Evolutionary conservation across 2,888 invertebrate genomes (phyloP), one percentile per base, ranked within the genome.

Genomic region (Acrocyrtus sp.): DNA sequence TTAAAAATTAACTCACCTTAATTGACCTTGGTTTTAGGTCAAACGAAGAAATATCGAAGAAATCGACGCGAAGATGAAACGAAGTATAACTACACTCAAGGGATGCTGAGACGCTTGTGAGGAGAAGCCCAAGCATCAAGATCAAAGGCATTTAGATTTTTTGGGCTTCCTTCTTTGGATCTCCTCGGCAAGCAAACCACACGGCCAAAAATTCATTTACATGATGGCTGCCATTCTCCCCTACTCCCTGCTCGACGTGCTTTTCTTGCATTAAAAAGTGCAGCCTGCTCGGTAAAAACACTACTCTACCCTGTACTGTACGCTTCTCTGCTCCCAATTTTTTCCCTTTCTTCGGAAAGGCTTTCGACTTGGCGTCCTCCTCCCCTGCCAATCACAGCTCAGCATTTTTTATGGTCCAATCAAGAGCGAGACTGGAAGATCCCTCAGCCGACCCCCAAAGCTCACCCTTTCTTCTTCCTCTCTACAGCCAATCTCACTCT

Each of bases 61-160:
- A 48, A 60, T 50, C 73, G 73, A 62, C 26, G 73, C 73, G 73
- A 73, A 73, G 73, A 66, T 54, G 67, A 54, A 73, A 73, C 73
- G 73, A 73, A 67, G 73, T 5, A 26, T 48, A 43, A 67, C 60
- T 73, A 57, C 45, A 67, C 73, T 67, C 73, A 67, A 73, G 50
- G 73, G 56, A 67, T 73, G 73, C 73, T 73, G 73, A 73, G 73
- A 73, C 73, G 73, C 73, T 73, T 67, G 73, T 73, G 73, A 57
- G 47, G 65, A 68, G 61, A 29, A 19, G 3, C 29, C 21, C 57
- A 57, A 24, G 39, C 50, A 61, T 61, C 53, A 58, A 58, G 43
- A 67, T 51, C 50, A 67, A 39, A 39, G 15, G 15, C 15, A 6
- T 39, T 39, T 39, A n/a, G n/a, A 6, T 39, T 39, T 39, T 10